These are phyloP conservation scores for Protodeltote pygarga DNA, from an alignment of 2,888 invertebrate genomes.

Conservation along the genomic window DNA sequence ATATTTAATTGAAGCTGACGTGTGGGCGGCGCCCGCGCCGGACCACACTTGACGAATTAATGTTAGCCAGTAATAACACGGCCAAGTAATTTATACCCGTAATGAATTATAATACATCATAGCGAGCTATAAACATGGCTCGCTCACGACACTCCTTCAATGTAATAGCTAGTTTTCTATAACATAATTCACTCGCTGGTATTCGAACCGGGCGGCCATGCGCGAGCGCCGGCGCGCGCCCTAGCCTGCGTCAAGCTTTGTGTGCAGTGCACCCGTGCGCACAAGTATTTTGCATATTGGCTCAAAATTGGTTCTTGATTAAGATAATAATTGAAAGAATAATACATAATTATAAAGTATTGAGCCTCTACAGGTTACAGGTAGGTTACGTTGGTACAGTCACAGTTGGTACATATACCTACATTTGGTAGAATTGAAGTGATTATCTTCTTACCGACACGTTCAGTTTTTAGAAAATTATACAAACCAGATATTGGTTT, in stretches of 20 bases:
- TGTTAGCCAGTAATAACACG: conserved; percentile 62
- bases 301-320: too few species aligned
- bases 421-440: too few species aligned
- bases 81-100: conserved; percentile 54
- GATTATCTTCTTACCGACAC: too few species aligned
- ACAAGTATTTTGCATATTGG: not conserved
- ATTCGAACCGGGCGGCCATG: not conserved
- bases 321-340: too few species aligned
- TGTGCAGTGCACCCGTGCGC: not conserved
- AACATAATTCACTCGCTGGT: conserved; percentile 12
- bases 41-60: conserved; percentile 73
- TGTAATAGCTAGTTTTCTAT: conserved; percentile 28
- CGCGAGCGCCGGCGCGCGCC: not conserved
- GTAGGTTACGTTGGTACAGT: too few species aligned
- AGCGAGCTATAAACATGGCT: conserved; percentile 37
- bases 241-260: not conserved
- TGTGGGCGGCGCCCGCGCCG: conserved; percentile 52
- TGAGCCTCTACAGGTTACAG: too few species aligned
- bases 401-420: too few species aligned
- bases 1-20: conserved; percentile 52
- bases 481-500: too few species aligned
- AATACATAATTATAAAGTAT: too few species aligned
- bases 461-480: too few species aligned
- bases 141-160: conserved; percentile 27
- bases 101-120: conserved; percentile 63